Conservation (phyloP, 2,113 vertebrate genomes). For the Lasiurus borealis region DNA sequence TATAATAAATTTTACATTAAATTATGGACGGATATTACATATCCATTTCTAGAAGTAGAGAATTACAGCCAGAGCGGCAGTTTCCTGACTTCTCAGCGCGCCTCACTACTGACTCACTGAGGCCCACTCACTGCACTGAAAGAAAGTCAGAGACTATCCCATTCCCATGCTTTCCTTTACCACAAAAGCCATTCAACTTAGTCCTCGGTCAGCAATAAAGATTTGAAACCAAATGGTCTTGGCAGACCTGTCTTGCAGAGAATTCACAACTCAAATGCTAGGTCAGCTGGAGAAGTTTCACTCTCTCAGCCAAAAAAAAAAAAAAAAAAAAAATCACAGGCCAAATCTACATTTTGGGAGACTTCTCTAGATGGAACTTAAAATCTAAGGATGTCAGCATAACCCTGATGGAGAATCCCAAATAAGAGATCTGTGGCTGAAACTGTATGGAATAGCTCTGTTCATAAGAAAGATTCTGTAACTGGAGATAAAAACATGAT, state of each 20-base stretch:
- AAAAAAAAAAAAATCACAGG: neutral
- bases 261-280: neutral
- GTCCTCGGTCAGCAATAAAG: neutral
- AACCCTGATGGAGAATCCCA: neutral
- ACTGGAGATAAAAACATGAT: neutral
- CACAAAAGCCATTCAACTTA: constrained; percentile 12
- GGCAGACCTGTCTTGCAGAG: neutral
- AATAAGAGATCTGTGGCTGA: neutral
- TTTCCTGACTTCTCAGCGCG: neutral
- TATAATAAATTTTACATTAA: neutral
- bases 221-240: neutral
- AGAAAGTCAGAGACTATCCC: neutral
- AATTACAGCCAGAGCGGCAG: neutral
- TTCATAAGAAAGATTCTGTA: neutral
- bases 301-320: neutral
- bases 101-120: neutral
- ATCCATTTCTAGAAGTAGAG: neutral
- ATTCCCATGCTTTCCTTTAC: constrained; percentile 22
- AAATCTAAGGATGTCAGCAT: neutral
- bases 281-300: neutral
- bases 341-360: neutral
- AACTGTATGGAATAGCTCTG: neutral
- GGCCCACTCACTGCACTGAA: neutral
- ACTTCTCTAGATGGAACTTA: neutral
- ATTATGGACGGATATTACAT: neutral